These are phyloP conservation scores for Rhea pennata DNA, from an alignment of 2,113 vertebrate genomes.

Conservation along the genomic window DNA sequence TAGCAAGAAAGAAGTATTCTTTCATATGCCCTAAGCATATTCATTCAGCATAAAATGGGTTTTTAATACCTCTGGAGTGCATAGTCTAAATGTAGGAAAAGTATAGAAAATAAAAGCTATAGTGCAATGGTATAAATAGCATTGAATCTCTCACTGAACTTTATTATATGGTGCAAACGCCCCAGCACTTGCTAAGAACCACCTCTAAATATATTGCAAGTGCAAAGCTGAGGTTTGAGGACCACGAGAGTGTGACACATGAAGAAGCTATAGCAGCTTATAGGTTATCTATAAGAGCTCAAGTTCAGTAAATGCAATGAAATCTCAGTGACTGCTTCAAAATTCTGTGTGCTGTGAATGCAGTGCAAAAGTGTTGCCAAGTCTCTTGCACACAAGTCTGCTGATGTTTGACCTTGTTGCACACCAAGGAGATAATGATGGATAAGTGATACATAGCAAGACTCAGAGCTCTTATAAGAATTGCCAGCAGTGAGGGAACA, in stretches of 20 bases:
- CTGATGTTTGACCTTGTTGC: background rate
- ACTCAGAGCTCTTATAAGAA: background rate
- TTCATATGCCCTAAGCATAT: background rate
- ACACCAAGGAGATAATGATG: background rate
- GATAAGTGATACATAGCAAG: fast-evolving
- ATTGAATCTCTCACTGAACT: background rate
- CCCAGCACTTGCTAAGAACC: background rate
- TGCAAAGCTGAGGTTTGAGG: background rate
- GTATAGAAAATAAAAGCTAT: background rate
- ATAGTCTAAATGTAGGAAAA: background rate
- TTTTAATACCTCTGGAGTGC: background rate
- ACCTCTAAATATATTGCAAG: background rate
- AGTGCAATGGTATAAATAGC: background rate
- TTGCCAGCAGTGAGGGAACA: background rate
- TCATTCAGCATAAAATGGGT: background rate
- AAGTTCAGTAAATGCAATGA: background rate
- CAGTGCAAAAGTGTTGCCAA: background rate
- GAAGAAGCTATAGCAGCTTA: background rate
- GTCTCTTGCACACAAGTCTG: background rate
- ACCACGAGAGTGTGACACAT: background rate
- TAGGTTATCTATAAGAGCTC: background rate
- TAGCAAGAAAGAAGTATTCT: background rate
- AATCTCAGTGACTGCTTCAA: background rate
- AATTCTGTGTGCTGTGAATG: background rate
- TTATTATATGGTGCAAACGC: background rate